A percentile compares a stretch with the other conserved stretches of the same genome.
phyloP scores from a whole-genome alignment of 2,888 invertebrate genomes.

The Oasisia sp. region DNA sequence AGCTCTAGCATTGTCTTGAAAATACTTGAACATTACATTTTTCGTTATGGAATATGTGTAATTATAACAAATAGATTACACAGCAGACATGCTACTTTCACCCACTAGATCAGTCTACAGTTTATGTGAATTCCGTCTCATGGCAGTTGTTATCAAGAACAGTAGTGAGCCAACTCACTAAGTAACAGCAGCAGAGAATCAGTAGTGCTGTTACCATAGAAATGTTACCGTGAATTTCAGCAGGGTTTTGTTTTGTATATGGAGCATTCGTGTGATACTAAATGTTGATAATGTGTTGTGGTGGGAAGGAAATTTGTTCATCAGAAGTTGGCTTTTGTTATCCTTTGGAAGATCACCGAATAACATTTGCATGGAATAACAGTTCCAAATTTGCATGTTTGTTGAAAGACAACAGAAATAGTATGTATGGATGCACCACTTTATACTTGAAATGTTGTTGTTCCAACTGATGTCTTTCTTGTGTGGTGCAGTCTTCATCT shows the following conservation, averaged over 20 bases:
- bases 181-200: not conserved
- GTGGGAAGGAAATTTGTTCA: not conserved
- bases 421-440: not conserved
- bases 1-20: not conserved
- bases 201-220: not conserved
- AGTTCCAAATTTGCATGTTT: not conserved
- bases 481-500: not conserved
- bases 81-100: no score
- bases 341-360: not conserved
- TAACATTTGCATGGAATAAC: not conserved
- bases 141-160: not conserved
- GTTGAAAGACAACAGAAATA: not conserved
- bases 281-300: not conserved
- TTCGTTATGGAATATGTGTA: not conserved
- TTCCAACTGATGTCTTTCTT: not conserved
- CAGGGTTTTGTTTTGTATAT: not conserved
- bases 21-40: not conserved
- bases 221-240: not conserved
- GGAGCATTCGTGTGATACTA: conserved; percentile 6
- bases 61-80: no score
- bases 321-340: not conserved
- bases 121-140: not conserved
- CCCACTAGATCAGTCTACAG: no score
- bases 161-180: not conserved
- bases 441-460: not conserved